These are phyloP conservation scores for Neocloeon triangulifer DNA, from an alignment of 1,140 invertebrate genomes.

Conservation along the genomic window DNA sequence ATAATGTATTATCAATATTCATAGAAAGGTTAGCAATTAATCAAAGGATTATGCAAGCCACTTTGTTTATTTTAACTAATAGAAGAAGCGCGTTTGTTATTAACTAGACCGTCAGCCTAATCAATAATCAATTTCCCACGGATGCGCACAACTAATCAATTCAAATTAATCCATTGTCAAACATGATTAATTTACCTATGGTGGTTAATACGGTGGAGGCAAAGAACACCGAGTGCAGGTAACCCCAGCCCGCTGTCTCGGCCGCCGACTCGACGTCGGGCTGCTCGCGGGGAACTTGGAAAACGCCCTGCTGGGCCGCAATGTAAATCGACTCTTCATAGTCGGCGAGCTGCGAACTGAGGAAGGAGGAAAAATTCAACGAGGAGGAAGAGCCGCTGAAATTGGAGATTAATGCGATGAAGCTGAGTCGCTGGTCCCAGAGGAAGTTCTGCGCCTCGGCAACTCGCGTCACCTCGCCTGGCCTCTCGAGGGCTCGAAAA, in stretches of 20 bases:
- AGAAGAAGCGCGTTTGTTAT: too few relatives aligned
- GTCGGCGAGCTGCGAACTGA: constrained; percentile 25
- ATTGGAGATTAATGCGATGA: constrained; percentile 15
- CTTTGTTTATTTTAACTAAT: too few relatives aligned
- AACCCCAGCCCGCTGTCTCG: constrained; percentile 38
- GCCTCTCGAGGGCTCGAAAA: constrained; percentile 45
- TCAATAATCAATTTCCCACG: too few relatives aligned
- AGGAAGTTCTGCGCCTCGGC: constrained; percentile 25
- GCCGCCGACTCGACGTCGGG: constrained; percentile 15
- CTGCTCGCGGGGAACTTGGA: constrained; percentile 16
- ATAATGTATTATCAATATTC: too few relatives aligned
- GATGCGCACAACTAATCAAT: too few relatives aligned
- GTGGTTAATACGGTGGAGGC: constrained; percentile 65
- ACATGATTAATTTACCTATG: too few relatives aligned
- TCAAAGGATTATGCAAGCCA: too few relatives aligned
- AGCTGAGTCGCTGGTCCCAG: constrained; percentile 19
- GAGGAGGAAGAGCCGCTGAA: neutral
- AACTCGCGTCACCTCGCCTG: constrained; percentile 37
- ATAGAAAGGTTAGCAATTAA: too few relatives aligned
- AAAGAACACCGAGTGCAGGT: constrained; percentile 59
- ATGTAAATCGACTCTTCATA: constrained; percentile 21
- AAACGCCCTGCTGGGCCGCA: constrained; percentile 11
- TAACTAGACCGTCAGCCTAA: too few relatives aligned
- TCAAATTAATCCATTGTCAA: too few relatives aligned
- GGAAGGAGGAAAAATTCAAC: constrained; percentile 4